Percentiles rank a stretch among this genome's conserved stretches.
Conservation (phyloP, 2,888 invertebrate genomes). For the Ochropacha duplaris region DNA sequence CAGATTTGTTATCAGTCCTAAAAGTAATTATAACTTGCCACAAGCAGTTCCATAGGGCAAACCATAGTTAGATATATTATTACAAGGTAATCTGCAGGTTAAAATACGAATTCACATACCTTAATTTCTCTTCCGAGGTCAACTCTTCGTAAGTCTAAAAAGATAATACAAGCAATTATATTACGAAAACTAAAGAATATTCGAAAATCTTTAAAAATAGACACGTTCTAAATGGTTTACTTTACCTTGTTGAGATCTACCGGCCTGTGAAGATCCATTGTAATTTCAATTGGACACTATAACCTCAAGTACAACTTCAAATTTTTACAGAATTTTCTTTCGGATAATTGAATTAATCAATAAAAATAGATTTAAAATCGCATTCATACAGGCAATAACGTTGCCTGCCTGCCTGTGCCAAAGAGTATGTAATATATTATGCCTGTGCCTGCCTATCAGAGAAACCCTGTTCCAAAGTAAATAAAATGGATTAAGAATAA, state of each 20-base stretch:
- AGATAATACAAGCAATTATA: slow-evolving; percentile 10
- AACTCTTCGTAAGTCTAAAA: slow-evolving; percentile 87
- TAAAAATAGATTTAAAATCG: background rate
- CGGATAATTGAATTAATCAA: background rate
- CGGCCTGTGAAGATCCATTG: slow-evolving; percentile 76
- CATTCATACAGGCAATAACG: background rate
- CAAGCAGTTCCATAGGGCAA: background rate
- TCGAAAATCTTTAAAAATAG: slow-evolving; percentile 19
- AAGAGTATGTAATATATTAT: no score
- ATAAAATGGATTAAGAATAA: background rate
- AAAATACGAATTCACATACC: slow-evolving; percentile 68
- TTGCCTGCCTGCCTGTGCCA: background rate
- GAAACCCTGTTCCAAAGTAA: background rate
- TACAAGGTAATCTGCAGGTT: slow-evolving; percentile 6
- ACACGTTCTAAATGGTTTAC: slow-evolving; percentile 13
- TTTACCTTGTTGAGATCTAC: slow-evolving; percentile 76
- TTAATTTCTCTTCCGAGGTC: slow-evolving; percentile 89
- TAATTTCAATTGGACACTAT: slow-evolving; percentile 20
- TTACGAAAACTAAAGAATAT: slow-evolving; percentile 16
- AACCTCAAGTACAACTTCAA: slow-evolving; percentile 8
- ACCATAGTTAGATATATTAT: background rate
- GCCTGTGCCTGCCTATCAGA: no score
- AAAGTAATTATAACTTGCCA: background rate
- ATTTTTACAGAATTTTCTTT: slow-evolving; percentile 2
- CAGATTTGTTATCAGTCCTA: background rate